Conservation (phyloP, 2,797 vertebrate genomes). For the Platyrinchus mystaceus region DNA sequence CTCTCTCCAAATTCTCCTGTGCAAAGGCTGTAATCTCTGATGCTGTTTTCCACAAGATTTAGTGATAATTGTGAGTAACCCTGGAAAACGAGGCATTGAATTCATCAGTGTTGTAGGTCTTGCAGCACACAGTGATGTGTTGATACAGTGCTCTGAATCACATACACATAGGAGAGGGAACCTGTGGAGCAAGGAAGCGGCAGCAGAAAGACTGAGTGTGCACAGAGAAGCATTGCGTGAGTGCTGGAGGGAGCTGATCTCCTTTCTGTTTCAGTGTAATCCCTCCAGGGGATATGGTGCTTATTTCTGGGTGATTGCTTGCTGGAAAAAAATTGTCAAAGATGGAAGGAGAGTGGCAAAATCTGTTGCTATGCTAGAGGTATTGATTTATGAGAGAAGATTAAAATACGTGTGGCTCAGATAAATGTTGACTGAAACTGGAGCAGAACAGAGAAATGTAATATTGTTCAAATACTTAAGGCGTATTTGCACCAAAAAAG, state of each 20-base stretch:
- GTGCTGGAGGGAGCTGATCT: not conserved
- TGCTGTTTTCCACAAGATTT: not conserved
- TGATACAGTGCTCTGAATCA: not conserved
- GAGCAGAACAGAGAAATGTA: not conserved
- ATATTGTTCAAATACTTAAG: not conserved
- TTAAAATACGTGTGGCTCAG: not conserved
- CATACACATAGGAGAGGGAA: not conserved
- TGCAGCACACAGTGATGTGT: not conserved
- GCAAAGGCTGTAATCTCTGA: not conserved
- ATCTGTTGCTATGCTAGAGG: not conserved
- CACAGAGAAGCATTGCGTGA: not conserved
- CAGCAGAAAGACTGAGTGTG: not conserved
- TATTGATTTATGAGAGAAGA: constrained; percentile 38
- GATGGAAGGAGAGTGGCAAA: not conserved
- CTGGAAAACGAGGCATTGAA: not conserved
- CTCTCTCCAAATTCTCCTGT: not conserved
- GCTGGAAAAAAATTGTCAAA: not conserved
- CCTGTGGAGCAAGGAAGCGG: not conserved
- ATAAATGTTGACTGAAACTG: constrained; percentile 13
- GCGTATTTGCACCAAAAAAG: not conserved
- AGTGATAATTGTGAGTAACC: not conserved
- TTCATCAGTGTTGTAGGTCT: not conserved
- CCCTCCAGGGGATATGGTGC: not conserved
- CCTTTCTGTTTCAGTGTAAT: not conserved
- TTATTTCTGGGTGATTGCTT: not conserved